These are phyloP conservation scores for Uropsilus gracilis DNA, from an alignment of 2,113 vertebrate species.

Conservation along the genomic window DNA sequence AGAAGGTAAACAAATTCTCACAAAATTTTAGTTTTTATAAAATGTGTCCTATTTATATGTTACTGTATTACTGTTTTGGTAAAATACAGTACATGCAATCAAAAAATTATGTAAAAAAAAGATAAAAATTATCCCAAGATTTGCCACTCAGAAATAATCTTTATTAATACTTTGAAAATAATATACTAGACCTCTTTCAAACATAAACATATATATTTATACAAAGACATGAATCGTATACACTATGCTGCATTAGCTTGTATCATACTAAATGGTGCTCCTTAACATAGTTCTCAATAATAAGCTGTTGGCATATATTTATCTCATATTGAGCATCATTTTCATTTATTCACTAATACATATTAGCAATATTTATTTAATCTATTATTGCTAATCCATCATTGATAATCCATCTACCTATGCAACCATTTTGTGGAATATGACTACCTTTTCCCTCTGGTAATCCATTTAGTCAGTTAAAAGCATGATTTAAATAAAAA, in stretches of 20 bases:
- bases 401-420: not conserved
- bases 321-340: not conserved
- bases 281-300: slow-evolving; percentile 4
- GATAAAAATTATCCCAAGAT: slow-evolving; percentile 23
- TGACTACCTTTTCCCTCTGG: not conserved
- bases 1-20: too few relatives aligned
- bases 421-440: not conserved
- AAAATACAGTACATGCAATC: not conserved
- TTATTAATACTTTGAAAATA: slow-evolving; percentile 20
- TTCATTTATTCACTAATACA: slow-evolving; percentile 20
- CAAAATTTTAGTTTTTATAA: slow-evolving; percentile 66
- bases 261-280: not conserved
- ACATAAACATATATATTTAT: not conserved
- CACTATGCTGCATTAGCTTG: slow-evolving; percentile 26
- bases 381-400: not conserved
- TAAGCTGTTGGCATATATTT: not conserved
- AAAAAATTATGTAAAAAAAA: slow-evolving; percentile 43
- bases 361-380: not conserved
- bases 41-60: slow-evolving; percentile 78
- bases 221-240: not conserved
- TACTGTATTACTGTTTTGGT: slow-evolving; percentile 70
- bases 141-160: not conserved
- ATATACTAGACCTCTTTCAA: not conserved
- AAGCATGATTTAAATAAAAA: not conserved
- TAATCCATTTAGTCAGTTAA: not conserved